Percentiles rank a stretch among this genome's conserved stretches.
Conservation (phyloP, 2,113 vertebrate species). For the Eclectus roratus region DNA sequence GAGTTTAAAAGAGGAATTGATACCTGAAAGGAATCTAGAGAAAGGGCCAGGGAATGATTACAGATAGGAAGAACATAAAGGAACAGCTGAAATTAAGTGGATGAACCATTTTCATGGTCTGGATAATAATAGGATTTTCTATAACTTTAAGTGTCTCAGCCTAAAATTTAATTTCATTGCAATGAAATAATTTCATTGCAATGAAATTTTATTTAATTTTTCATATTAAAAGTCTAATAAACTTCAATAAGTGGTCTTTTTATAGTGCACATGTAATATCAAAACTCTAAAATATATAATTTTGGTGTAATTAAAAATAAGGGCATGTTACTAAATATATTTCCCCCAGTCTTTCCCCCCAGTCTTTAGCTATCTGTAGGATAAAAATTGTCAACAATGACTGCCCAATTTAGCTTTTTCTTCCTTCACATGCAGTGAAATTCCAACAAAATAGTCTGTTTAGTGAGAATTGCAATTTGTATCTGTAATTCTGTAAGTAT, state of each 20-base stretch:
- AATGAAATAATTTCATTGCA: constrained; percentile 9
- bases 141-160: neutral
- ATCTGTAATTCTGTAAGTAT: neutral
- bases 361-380: neutral
- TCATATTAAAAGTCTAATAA: constrained; percentile 6
- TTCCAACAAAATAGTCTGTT: neutral
- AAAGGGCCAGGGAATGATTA: neutral
- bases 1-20: neutral
- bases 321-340: neutral
- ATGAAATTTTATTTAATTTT: neutral
- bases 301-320: neutral
- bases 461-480: neutral
- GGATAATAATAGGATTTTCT: neutral
- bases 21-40: constrained; percentile 19
- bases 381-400: neutral
- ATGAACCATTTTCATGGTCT: neutral
- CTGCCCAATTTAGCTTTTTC: neutral
- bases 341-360: fast-evolving
- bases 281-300: neutral
- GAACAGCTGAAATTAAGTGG: constrained; percentile 24
- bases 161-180: constrained; percentile 4
- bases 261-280: neutral
- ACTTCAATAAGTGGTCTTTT: neutral
- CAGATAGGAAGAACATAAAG: neutral
- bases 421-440: neutral